phyloP scores from a whole-genome alignment of 2,797 vertebrate genomes.

The Megaceryle alcyon region DNA sequence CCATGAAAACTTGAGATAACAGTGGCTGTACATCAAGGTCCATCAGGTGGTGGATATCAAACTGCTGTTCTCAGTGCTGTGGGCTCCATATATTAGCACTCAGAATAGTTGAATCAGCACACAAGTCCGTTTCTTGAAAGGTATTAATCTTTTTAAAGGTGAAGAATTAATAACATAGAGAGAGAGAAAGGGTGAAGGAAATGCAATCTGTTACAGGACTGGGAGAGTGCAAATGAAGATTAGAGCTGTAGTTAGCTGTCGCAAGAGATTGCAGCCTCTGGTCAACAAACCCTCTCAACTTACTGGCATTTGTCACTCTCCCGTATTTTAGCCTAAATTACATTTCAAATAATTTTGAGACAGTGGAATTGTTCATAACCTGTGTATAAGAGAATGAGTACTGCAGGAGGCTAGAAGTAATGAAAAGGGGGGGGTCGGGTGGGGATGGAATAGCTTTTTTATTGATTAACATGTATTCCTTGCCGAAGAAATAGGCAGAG shows the following conservation, averaged over 20 bases:
- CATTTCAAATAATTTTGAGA: slow-evolving; percentile 43
- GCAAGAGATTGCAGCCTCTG: slow-evolving; percentile 45
- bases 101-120: slow-evolving; percentile 78
- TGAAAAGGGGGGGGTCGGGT: neutral
- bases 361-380: slow-evolving; percentile 25
- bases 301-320: slow-evolving; percentile 45
- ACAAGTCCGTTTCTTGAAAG: slow-evolving; percentile 72
- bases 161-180: slow-evolving; percentile 63
- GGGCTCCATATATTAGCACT: slow-evolving; percentile 74
- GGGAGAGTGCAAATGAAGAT: slow-evolving; percentile 67
- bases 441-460: neutral
- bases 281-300: slow-evolving; percentile 37
- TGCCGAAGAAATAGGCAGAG: slow-evolving; percentile 21
- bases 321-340: slow-evolving; percentile 9
- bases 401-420: slow-evolving; percentile 10
- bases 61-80: slow-evolving; percentile 68
- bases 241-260: slow-evolving; percentile 56
- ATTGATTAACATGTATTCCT: slow-evolving; percentile 31
- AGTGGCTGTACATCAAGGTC: slow-evolving; percentile 65
- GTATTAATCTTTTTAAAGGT: slow-evolving; percentile 74
- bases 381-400: neutral
- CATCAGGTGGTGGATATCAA: slow-evolving; percentile 70
- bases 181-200: slow-evolving; percentile 49
- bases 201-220: slow-evolving; percentile 54
- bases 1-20: slow-evolving; percentile 67